Conservation (phyloP, 2,113 vertebrate genomes). For the Vulpes ferrilata region DNA sequence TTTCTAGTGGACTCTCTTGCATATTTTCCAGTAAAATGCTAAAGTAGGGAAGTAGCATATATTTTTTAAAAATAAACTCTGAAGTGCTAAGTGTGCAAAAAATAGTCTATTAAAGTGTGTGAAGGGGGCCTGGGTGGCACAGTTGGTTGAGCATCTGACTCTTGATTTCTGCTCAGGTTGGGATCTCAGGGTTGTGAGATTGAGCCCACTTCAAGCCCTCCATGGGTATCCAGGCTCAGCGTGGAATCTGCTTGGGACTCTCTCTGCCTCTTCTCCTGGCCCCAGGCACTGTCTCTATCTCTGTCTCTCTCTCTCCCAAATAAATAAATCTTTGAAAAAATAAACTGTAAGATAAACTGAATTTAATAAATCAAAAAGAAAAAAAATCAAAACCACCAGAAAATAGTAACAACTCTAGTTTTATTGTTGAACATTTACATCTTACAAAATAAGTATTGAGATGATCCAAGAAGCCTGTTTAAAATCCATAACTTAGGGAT, state of each 20-base stretch:
- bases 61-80: background rate
- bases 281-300: no score
- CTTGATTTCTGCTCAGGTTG: background rate
- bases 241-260: background rate
- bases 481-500: background rate
- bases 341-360: background rate
- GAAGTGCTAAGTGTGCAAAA: background rate
- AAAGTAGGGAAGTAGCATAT: background rate
- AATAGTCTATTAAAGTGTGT: background rate
- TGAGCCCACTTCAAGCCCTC: no score
- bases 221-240: background rate
- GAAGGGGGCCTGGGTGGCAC: no score
- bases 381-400: constrained; percentile 26
- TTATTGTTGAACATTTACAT: constrained; percentile 53
- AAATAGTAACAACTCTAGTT: constrained; percentile 36
- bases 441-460: constrained; percentile 48
- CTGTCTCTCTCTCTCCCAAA: no score
- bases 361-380: background rate
- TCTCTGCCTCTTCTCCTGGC: background rate
- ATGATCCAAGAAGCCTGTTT: background rate
- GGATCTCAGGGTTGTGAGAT: background rate
- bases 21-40: constrained; percentile 11
- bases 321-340: background rate
- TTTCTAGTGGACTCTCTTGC: background rate
- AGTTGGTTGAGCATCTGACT: background rate